These are phyloP conservation scores for Diloba caeruleocephala DNA, from an alignment of 2,888 invertebrate genomes.

Conservation along the genomic window DNA sequence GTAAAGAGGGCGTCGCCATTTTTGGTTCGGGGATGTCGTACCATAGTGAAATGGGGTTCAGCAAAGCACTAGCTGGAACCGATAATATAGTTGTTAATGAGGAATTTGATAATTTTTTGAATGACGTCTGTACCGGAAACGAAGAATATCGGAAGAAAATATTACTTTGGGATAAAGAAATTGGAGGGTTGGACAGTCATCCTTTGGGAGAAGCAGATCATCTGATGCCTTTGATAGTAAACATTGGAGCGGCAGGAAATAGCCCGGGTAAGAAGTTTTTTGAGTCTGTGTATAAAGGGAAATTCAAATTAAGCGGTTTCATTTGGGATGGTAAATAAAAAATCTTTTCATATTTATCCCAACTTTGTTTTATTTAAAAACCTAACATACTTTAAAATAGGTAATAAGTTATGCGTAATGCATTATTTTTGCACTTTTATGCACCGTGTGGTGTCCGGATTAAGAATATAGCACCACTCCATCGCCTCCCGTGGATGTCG, in stretches of 20 bases:
- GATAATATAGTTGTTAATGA: slow-evolving; percentile 25
- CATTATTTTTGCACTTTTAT: no score
- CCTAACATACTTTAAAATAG: no score
- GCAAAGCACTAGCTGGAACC: background rate
- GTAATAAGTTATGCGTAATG: no score
- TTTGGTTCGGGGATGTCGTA: slow-evolving; percentile 70
- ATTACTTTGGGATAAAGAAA: slow-evolving; percentile 56
- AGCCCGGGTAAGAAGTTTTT: slow-evolving; percentile 59
- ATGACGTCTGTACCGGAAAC: slow-evolving; percentile 51
- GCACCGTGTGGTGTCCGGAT: no score
- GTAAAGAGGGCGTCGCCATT: slow-evolving; percentile 64
- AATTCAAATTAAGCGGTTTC: slow-evolving; percentile 64
- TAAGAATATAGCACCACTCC: no score
- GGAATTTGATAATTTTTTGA: slow-evolving; percentile 43
- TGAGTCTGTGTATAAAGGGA: slow-evolving; percentile 52
- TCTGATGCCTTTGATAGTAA: slow-evolving; percentile 69
- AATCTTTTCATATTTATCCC: no score
- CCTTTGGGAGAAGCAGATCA: slow-evolving; percentile 65
- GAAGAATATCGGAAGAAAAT: slow-evolving; percentile 55
- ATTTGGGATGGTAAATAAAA: slow-evolving; percentile 55
- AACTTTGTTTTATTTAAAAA: no score
- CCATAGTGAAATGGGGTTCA: slow-evolving; percentile 43
- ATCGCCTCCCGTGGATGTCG: no score
- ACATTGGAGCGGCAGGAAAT: slow-evolving; percentile 61
- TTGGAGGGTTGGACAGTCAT: slow-evolving; percentile 58